Percentiles rank a stretch among this genome's conserved stretches.
Evolutionary conservation across 2,113 vertebrate genomes (phyloP).

Genomic region (Tautogolabrus adspersus): DNA sequence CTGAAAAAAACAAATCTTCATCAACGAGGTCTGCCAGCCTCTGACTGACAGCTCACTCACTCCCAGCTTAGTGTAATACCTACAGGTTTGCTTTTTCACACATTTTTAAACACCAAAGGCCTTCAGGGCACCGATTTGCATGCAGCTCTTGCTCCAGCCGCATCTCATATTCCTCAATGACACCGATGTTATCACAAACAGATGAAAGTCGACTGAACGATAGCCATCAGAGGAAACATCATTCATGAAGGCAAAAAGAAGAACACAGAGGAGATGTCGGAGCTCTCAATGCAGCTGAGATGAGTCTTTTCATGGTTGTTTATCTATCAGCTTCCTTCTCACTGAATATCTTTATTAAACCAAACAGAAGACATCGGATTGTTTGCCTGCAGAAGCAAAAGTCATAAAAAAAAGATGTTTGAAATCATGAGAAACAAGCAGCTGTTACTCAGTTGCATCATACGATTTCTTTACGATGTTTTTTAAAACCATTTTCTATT

Average conservation of each 20-base stretch:
- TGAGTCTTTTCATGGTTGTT: neutral
- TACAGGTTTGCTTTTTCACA: conserved; percentile 51
- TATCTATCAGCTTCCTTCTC: neutral
- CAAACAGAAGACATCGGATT: neutral
- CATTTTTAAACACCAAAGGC: conserved; percentile 44
- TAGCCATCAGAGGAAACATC: conserved; percentile 7
- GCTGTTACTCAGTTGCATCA: neutral
- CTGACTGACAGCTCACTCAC: conserved; percentile 68
- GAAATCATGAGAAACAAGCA: neutral
- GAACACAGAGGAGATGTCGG: neutral
- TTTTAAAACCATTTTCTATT: too few relatives aligned
- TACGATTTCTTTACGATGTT: too few relatives aligned
- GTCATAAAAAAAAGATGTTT: neutral
- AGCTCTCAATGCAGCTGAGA: neutral
- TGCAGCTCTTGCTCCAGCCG: conserved; percentile 33
- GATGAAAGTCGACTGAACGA: conserved; percentile 30
- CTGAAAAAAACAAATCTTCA: conserved; percentile 47
- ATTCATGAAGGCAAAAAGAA: neutral
- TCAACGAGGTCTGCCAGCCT: conserved; percentile 35
- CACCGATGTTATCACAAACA: conserved; percentile 41
- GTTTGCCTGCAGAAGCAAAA: neutral
- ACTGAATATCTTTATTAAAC: neutral
- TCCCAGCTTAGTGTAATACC: conserved; percentile 54
- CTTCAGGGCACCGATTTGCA: conserved; percentile 49
- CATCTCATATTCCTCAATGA: conserved; percentile 40